These are phyloP conservation scores for Microplitis deprimator DNA, from an alignment of 2,888 invertebrate genomes.

Conservation along the genomic window DNA sequence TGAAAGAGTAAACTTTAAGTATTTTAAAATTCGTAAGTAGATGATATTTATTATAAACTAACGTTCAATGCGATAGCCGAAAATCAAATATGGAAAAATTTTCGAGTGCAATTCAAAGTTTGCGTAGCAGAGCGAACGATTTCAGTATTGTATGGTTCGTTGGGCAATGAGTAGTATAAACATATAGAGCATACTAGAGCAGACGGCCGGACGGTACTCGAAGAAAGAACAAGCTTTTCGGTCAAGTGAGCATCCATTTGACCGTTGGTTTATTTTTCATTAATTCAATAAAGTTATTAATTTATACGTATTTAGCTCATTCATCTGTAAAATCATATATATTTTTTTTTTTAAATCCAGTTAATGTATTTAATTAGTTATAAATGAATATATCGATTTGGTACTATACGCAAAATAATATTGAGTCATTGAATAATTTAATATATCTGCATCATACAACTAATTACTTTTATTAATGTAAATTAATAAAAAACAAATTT, in stretches of 20 bases:
- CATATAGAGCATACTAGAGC: background rate
- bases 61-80: background rate
- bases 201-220: background rate
- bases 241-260: background rate
- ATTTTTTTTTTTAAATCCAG: no score
- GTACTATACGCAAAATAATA: no score
- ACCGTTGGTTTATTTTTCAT: background rate
- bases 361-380: no score
- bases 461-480: no score
- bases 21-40: no score
- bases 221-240: background rate
- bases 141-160: background rate
- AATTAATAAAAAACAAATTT: no score
- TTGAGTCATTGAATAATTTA: no score
- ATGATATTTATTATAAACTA: no score
- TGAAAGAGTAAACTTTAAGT: no score
- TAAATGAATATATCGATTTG: no score
- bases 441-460: no score
- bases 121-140: background rate
- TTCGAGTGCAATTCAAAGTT: conserved; percentile 27
- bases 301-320: background rate
- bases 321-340: no score
- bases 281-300: background rate
- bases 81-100: background rate
- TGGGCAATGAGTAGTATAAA: background rate